Conservation (phyloP, 2,888 invertebrate genomes). For the Oxycera nigricornis region DNA sequence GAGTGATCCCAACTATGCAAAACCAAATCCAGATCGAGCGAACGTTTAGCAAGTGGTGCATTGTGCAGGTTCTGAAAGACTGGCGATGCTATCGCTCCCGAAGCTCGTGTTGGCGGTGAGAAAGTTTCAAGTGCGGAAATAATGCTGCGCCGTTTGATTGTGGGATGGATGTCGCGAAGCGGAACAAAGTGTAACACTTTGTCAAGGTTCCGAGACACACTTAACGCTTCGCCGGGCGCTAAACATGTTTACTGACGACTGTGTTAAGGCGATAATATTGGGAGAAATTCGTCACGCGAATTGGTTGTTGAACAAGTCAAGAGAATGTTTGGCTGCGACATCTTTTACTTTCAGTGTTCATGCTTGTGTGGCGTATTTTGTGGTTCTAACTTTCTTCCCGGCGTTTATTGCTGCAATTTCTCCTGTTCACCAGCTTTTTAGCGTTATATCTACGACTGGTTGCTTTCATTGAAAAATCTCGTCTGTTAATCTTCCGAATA, state of each 20-base stretch:
- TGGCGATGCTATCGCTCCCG: background rate
- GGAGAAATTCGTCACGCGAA: background rate
- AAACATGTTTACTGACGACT: slow-evolving; percentile 17
- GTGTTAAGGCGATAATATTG: slow-evolving; percentile 15
- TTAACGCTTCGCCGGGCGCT: background rate
- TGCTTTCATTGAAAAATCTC: too few species aligned
- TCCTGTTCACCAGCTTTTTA: too few species aligned
- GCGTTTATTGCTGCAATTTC: too few species aligned
- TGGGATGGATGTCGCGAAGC: slow-evolving; percentile 1
- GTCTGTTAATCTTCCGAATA: too few species aligned
- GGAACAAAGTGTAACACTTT: slow-evolving; percentile 31
- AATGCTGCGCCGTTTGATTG: background rate
- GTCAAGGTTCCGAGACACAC: background rate
- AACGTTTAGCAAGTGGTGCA: background rate
- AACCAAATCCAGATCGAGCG: background rate
- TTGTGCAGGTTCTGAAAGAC: background rate
- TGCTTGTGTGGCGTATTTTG: too few species aligned
- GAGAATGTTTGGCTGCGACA: too few species aligned
- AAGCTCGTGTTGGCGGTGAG: background rate
- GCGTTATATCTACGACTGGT: too few species aligned
- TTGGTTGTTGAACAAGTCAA: background rate
- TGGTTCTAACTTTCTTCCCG: too few species aligned
- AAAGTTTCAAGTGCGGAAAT: background rate
- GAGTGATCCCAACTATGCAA: background rate
- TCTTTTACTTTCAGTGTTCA: too few species aligned